Conservation (phyloP, 1,140 invertebrate species). For the Drosophila lacteicornis region DNA sequence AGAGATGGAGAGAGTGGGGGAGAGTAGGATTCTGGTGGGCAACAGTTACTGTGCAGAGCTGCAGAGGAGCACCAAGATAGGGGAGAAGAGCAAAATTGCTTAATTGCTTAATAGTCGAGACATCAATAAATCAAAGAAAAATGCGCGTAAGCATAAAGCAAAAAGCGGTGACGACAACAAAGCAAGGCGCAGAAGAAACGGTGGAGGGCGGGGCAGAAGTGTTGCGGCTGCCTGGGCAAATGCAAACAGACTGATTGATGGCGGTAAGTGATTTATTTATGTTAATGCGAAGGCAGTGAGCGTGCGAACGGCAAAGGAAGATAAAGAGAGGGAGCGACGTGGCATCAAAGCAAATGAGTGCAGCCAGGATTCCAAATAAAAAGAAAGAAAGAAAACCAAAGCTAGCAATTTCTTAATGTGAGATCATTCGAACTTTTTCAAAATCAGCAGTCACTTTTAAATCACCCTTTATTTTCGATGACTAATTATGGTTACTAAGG, state of each 20-base stretch:
- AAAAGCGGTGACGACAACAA: constrained; percentile 58
- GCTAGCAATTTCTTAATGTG: not conserved
- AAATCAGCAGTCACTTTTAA: not conserved
- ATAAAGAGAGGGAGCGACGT: constrained; percentile 5
- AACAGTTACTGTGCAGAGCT: constrained; percentile 7
- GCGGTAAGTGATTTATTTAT: constrained; percentile 80
- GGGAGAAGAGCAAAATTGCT: constrained; percentile 30
- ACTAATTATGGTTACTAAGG: not conserved
- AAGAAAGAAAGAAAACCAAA: not conserved
- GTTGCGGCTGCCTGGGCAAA: constrained; percentile 57
- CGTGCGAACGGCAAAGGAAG: constrained; percentile 12
- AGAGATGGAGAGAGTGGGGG: not conserved
- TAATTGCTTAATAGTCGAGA: constrained; percentile 82
- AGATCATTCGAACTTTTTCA: not conserved
- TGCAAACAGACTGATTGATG: constrained; percentile 81
- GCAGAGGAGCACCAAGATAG: not conserved
- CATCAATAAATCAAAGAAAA: constrained; percentile 79
- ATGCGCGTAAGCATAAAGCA: constrained; percentile 75
- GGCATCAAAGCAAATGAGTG: constrained; percentile 21
- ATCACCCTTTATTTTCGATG: not conserved
- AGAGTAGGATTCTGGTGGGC: not conserved
- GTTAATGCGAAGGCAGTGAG: constrained; percentile 59
- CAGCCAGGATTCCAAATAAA: constrained; percentile 14
- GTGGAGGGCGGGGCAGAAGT: constrained; percentile 10
- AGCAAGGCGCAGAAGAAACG: constrained; percentile 43